Evolutionary conservation across 1,140 invertebrate genomes (phyloP).

Genomic region (Caenorhabditis latens): DNA sequence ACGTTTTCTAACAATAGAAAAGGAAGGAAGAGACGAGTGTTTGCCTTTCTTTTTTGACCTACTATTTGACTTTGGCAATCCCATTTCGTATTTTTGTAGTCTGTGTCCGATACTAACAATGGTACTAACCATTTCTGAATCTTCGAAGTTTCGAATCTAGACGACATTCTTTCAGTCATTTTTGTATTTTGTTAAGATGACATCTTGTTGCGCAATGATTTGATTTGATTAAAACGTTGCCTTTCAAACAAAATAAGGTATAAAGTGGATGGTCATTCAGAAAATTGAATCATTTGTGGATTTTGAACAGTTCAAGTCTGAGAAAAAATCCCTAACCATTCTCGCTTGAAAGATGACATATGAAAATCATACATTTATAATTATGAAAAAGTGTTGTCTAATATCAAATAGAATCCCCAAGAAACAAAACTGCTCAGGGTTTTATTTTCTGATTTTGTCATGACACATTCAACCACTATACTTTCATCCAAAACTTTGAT

Average conservation of each 20-base stretch:
- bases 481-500: too few species aligned
- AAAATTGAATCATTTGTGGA: too few species aligned
- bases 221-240: slow-evolving; percentile 8
- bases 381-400: too few species aligned
- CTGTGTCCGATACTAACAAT: background rate
- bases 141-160: background rate
- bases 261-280: background rate
- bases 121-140: background rate
- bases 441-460: too few species aligned
- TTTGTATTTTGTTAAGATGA: background rate
- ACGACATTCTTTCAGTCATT: background rate
- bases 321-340: too few species aligned
- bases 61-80: slow-evolving; percentile 46
- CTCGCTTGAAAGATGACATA: too few species aligned
- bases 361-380: too few species aligned
- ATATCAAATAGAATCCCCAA: too few species aligned
- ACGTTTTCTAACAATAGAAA: slow-evolving; percentile 31
- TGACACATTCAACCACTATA: too few species aligned
- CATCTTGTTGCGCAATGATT: slow-evolving; percentile 2
- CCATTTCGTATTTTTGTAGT: background rate
- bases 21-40: background rate
- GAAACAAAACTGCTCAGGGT: too few species aligned
- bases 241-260: background rate
- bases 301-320: too few species aligned
- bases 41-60: slow-evolving; percentile 12